Base-by-base conservation (phyloP, 2,797 vertebrate species). In the Cheirogaleus major region DNA sequence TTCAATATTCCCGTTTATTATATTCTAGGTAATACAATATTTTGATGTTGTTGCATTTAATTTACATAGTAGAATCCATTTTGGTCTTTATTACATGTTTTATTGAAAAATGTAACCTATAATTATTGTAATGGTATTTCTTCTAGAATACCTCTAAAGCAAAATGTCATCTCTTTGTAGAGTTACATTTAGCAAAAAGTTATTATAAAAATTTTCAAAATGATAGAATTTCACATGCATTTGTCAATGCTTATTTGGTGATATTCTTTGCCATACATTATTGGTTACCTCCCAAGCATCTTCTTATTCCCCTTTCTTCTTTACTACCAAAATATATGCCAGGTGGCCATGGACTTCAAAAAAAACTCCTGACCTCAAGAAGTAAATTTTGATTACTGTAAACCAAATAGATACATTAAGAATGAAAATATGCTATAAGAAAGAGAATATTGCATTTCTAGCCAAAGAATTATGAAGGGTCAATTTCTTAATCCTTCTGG, bases 31-130 rank as follows among this genome's bases (percentile, higher is more conserved):
- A 67, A 89, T 27, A 20, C 11, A 59, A 41, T 59, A 70, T 70
- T 90, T 92, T 87, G 14, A 87, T 79, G 97, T 92, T 6, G 59
- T 89, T 85, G 30, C 20, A 52, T 83, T 84, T 87, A 73, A 88
- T 83, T 96, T 96, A 52, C 52, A 70, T 3, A 69, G 52, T 55
- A 41, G 18, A 96, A 55, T 20, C 4, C 5, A 61, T 93, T 97
- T 80, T 83, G 22, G 38, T 76, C 75, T 67, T 52, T 8, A 90
- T 30, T 95, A 81, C 5, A 86, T 83, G 0, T 22, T 91, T 91
- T 75, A 61, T 89, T 85, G 14, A 52, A 82, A 81, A 38, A 89
- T 23, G 14, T 9, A 94, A 81, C 2, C 13, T 32, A 15, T 86
- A 48, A 72, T 94, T 35, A 43, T 57, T 93, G 9, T 69, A 43